These are phyloP conservation scores for Xenentodon cancila DNA, from an alignment of 2,797 vertebrate genomes.

Conservation along the genomic window DNA sequence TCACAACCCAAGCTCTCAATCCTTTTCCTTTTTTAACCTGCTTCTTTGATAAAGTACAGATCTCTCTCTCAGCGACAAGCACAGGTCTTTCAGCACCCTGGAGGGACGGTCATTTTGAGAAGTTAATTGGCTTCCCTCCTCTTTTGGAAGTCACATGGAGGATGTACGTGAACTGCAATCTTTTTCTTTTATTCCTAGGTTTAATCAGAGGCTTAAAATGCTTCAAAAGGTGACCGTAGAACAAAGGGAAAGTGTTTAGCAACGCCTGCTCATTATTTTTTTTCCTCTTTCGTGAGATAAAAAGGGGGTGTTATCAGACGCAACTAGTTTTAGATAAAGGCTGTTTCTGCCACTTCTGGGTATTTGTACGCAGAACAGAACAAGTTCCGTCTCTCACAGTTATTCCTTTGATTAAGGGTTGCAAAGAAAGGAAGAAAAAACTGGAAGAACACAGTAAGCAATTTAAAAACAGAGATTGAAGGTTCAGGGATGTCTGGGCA, in stretches of 20 bases:
- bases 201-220: conserved; percentile 49
- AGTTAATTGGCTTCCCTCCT: conserved; percentile 75
- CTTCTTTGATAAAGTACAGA: conserved; percentile 53
- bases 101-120: conserved; percentile 67
- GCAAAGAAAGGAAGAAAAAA: conserved; percentile 31
- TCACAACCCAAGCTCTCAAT: conserved; percentile 65
- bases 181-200: conserved; percentile 25
- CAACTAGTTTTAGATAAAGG: conserved; percentile 52
- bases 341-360: conserved; percentile 35
- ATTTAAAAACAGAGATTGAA: conserved; percentile 36
- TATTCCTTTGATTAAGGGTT: conserved; percentile 49
- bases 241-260: conserved; percentile 53
- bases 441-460: conserved; percentile 26
- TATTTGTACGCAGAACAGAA: conserved; percentile 40
- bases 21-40: conserved; percentile 42
- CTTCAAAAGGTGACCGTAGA: conserved; percentile 40
- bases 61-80: conserved; percentile 55
- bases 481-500: conserved; percentile 39
- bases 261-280: conserved; percentile 31
- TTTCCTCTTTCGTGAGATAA: conserved; percentile 7
- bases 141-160: conserved; percentile 52
- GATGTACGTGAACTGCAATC: conserved; percentile 31
- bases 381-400: conserved; percentile 36
- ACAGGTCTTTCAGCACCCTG: conserved; percentile 57
- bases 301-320: conserved; percentile 46